phyloP scores from a whole-genome alignment of 2,797 vertebrate genomes.

The Heteromormyrus szaboi region DNA sequence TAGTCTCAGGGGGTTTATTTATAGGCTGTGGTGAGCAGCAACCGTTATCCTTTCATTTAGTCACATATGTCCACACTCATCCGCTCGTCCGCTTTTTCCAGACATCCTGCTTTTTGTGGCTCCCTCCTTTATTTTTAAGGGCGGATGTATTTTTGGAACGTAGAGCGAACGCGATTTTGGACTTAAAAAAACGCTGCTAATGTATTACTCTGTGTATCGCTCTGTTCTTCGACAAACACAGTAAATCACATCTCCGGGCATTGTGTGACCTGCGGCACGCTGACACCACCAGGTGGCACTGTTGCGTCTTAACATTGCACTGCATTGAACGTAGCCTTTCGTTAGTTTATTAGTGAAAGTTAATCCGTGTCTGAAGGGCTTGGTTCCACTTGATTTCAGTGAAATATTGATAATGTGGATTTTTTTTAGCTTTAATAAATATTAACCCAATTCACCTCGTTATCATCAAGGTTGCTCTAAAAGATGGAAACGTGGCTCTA shows the following conservation, averaged over 20 bases:
- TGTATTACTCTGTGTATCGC: background rate
- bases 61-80: background rate
- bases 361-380: background rate
- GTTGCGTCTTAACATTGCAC: background rate
- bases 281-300: constrained; percentile 25
- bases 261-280: background rate
- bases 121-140: background rate
- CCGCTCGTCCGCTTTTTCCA: background rate
- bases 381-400: background rate
- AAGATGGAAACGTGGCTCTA: background rate
- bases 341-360: background rate
- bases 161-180: background rate
- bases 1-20: background rate
- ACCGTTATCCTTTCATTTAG: background rate
- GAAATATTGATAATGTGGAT: background rate
- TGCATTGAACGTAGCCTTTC: background rate
- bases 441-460: background rate
- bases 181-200: background rate
- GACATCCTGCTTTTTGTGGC: background rate
- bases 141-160: background rate
- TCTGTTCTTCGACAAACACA: background rate
- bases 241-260: no score
- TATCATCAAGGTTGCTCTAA: background rate
- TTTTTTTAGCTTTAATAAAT: background rate
- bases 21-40: constrained; percentile 10